Evolutionary conservation across 1,140 invertebrate genomes (phyloP).

Genomic region (Drosophila sturtevanti): DNA sequence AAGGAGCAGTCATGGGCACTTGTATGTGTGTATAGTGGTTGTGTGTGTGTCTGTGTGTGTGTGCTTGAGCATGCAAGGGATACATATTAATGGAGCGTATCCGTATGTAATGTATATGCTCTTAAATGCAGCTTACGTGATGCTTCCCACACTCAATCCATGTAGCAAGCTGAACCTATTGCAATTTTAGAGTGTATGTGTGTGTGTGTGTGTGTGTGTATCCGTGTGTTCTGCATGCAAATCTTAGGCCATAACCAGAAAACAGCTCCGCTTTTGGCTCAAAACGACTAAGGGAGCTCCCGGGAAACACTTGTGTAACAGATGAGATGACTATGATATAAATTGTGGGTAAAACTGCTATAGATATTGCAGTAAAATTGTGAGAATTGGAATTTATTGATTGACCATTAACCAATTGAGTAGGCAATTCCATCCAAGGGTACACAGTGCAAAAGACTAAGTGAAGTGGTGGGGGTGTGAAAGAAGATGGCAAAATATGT

Average conservation of each 20-base stretch:
- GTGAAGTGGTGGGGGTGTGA: background rate
- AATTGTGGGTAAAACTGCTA: conserved; percentile 78
- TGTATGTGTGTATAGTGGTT: conserved; percentile 57
- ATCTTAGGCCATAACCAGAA: conserved; percentile 67
- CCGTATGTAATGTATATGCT: conserved; percentile 77
- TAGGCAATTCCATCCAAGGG: background rate
- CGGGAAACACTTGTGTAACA: conserved; percentile 62
- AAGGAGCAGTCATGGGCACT: conserved; percentile 21
- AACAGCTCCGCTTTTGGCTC: conserved; percentile 54
- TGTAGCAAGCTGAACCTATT: conserved; percentile 42
- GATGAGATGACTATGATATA: conserved; percentile 77
- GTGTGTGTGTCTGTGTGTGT: conserved; percentile 60
- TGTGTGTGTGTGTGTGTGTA: conserved; percentile 18
- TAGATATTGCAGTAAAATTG: conserved; percentile 80
- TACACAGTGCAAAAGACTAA: background rate
- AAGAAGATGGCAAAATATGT: conserved; percentile 16
- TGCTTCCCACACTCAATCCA: conserved; percentile 41
- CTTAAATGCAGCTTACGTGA: conserved; percentile 78
- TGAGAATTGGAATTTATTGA: conserved; percentile 82
- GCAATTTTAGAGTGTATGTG: conserved; percentile 65
- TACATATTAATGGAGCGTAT: conserved; percentile 80
- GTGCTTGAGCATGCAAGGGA: conserved; percentile 64
- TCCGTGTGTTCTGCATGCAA: conserved; percentile 72
- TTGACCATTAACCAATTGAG: conserved; percentile 79
- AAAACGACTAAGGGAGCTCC: conserved; percentile 6